Evolutionary conservation across 2,113 vertebrate species (phyloP).

Genomic region (Crotalus horridus): DNA sequence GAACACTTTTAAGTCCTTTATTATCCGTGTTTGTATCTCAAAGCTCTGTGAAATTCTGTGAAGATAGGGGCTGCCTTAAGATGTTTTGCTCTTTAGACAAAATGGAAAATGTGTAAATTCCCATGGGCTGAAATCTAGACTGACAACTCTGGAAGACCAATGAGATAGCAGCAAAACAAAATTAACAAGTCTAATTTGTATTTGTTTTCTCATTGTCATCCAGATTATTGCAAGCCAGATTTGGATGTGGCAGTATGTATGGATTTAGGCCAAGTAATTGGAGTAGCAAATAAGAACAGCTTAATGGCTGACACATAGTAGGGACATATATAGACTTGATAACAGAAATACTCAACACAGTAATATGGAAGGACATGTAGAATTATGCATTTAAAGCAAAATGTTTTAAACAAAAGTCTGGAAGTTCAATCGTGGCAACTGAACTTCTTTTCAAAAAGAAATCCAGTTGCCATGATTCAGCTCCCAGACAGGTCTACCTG

Average conservation of each 20-base stretch:
- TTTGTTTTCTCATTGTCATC: background rate
- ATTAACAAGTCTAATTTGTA: background rate
- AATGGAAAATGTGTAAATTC: background rate
- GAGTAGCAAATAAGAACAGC: background rate
- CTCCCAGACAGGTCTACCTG: background rate
- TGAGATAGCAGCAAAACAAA: background rate
- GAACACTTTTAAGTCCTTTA: background rate
- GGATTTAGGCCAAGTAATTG: background rate
- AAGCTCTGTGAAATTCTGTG: background rate
- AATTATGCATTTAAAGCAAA: background rate
- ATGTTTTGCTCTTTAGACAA: background rate
- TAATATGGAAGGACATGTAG: background rate
- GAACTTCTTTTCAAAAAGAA: background rate
- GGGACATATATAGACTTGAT: background rate
- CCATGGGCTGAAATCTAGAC: background rate
- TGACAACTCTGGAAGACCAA: background rate
- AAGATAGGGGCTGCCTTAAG: background rate
- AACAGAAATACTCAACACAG: background rate
- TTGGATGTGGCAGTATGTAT: background rate
- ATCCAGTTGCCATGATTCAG: background rate
- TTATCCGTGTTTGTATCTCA: background rate
- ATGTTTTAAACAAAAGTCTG: background rate
- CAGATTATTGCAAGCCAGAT: background rate
- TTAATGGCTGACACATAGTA: background rate
- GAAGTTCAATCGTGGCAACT: background rate